Evolutionary conservation across 2,113 vertebrate species (phyloP).

Genomic region (Phrynosoma blainvillii): DNA sequence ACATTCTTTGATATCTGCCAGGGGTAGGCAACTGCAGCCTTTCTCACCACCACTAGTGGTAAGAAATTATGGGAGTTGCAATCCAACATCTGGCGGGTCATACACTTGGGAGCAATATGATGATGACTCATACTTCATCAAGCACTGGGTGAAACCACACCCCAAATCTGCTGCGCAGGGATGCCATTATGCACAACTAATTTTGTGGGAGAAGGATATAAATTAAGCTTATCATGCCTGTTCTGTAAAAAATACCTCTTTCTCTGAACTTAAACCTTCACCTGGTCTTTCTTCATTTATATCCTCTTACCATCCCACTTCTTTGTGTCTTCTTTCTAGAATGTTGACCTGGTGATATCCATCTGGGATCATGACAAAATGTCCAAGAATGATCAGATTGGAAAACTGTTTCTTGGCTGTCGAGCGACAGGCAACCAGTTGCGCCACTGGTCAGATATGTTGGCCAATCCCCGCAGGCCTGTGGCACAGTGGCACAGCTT

Average conservation of each 20-base stretch:
- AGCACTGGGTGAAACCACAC: background rate
- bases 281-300: background rate
- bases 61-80: background rate
- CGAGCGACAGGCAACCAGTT: conserved; percentile 87
- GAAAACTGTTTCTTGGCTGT: conserved; percentile 89
- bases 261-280: background rate
- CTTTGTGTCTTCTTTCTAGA: conserved; percentile 71
- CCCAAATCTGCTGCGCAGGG: background rate
- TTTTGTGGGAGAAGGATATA: background rate
- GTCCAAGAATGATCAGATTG: conserved; percentile 88
- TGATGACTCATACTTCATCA: background rate
- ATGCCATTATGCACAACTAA: too few relatives aligned
- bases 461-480: conserved; percentile 89
- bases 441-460: conserved; percentile 95
- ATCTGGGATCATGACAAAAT: conserved; percentile 92
- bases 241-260: background rate
- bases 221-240: background rate
- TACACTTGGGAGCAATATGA: background rate
- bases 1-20: too few relatives aligned
- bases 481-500: conserved; percentile 93
- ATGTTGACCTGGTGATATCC: conserved; percentile 89
- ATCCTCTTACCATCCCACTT: background rate
- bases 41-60: background rate
- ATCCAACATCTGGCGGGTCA: background rate
- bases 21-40: too few relatives aligned